Evolutionary conservation across 2,113 vertebrate species (phyloP), one percentile per base, ranked within the genome.

Genomic region (Phrynosoma blainvillii): DNA sequence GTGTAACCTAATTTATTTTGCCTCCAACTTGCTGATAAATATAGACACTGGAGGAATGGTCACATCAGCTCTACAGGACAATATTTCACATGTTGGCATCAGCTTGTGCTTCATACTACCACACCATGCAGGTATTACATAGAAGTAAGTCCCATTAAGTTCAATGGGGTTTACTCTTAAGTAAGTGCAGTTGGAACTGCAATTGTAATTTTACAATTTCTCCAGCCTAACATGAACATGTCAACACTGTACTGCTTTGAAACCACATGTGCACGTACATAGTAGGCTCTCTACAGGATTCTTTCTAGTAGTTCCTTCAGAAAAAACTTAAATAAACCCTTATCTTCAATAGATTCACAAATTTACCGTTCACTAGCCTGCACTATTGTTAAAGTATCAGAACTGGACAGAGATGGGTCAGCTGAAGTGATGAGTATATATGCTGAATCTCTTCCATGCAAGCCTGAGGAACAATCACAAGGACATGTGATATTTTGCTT

Each of bases 351-450:
- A 84, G 87, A 23, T 59, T 82, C 32, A 32, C 56, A 65, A 54
- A 75, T 88, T 70, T 87, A 23, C 54, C 89, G 23, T 73, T 62
- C 71, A 86, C 1, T 47, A 85, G 42, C 1, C 56, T 68, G 0
- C 9, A 68, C 56, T 25, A n/a, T 71, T 30, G 75, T 84, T 92
- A 88, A 16, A 11, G 16, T 56, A 87, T 30, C 10, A 74, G 27
- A 52, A 47, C 90, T 52, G 70, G 71, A 27, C 75, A 82, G 23
- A 84, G 82, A 30, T 73, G 71, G 0, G 0, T 71, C 16, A 78
- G 90, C 78, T 4, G 12, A 83, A 16, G 70, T 12, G 40, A 74
- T 54, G 77, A 30, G 42, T 5, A 84, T 30, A 25, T 66, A 5
- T 23, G 18, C 25, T 84, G 40, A 84, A 54, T 0, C 2, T 79